phyloP scores from a whole-genome alignment of 2,797 vertebrate species.

The Dryobates pubescens region DNA sequence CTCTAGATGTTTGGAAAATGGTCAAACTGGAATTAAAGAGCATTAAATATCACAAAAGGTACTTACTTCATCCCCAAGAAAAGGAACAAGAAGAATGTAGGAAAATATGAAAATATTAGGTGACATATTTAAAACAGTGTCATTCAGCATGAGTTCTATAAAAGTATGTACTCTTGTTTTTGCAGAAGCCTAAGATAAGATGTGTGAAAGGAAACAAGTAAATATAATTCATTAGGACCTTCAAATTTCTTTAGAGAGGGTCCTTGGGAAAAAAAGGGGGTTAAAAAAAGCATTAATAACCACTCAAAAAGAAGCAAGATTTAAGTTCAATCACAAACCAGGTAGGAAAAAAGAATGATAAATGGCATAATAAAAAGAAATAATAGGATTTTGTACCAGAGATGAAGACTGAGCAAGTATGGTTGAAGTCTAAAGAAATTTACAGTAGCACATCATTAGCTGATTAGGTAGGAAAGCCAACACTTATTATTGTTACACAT shows the following conservation, averaged over 20 bases:
- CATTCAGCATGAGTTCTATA: background rate
- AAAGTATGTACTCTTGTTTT: background rate
- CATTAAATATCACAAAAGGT: background rate
- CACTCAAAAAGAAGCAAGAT: background rate
- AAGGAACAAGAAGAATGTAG: background rate
- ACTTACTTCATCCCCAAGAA: background rate
- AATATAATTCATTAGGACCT: background rate
- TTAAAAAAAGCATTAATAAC: background rate
- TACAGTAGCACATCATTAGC: background rate
- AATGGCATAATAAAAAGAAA: background rate
- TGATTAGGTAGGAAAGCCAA: background rate
- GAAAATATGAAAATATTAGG: background rate
- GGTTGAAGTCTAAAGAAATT: background rate
- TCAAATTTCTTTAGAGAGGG: background rate
- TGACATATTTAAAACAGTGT: background rate
- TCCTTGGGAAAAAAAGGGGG: background rate
- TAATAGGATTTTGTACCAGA: background rate
- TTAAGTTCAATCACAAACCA: background rate
- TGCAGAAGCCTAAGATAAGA: background rate
- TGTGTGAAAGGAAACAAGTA: background rate
- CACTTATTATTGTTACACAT: background rate
- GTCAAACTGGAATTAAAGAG: background rate
- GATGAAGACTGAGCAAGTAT: background rate
- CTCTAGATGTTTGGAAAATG: background rate
- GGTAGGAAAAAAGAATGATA: background rate